A percentile compares a stretch with the other conserved stretches of the same genome.
Conservation (phyloP, 2,113 vertebrate genomes). For the Oreochromis aureus region DNA sequence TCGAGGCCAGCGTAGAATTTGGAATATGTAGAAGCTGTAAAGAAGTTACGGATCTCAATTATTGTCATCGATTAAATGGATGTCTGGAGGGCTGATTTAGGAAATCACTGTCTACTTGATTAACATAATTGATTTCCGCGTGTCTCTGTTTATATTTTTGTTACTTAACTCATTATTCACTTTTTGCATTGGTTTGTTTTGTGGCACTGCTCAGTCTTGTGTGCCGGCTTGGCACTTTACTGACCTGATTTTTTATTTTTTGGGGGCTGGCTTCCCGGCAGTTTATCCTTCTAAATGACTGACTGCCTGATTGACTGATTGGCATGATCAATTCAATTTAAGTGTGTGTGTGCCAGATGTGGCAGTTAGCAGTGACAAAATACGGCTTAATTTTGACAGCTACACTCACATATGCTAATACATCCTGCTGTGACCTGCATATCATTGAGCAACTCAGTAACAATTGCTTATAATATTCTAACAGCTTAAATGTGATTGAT, state of each 20-base stretch:
- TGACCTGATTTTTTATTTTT: not conserved
- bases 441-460: not conserved
- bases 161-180: not conserved
- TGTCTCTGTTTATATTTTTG: not conserved
- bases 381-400: not conserved
- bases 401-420: not conserved
- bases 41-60: not conserved
- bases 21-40: not conserved
- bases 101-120: not conserved
- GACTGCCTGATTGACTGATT: not conserved
- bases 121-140: not conserved
- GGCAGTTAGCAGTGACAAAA: not conserved
- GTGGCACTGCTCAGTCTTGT: not conserved
- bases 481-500: conserved; percentile 33
- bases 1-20: not conserved
- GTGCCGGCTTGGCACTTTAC: not conserved
- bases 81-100: not conserved
- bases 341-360: conserved; percentile 4
- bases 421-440: not conserved
- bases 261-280: not conserved
- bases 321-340: conserved; percentile 11
- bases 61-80: not conserved
- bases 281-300: not conserved
- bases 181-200: not conserved
- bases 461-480: not conserved